Percentiles rank a stretch among this genome's conserved stretches.
phyloP scores from a whole-genome alignment of 2,797 vertebrate species.

The Galago senegalensis region DNA sequence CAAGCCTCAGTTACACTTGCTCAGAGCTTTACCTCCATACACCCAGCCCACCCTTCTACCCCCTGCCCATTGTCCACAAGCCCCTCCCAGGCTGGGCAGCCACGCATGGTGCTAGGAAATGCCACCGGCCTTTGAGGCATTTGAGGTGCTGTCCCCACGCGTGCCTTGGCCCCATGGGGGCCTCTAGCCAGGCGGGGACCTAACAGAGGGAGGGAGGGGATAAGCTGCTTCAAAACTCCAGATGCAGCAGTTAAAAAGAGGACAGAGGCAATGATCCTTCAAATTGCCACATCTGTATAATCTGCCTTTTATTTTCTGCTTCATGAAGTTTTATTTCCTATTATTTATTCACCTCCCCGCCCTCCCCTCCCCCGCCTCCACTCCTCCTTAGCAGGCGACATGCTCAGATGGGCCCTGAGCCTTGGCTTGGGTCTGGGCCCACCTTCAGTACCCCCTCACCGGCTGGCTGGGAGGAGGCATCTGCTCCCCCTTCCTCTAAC shows the following conservation, averaged over 20 bases:
- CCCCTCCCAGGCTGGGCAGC: not conserved
- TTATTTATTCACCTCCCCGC: slow-evolving; percentile 92
- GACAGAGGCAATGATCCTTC: slow-evolving; percentile 95
- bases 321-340: slow-evolving; percentile 97
- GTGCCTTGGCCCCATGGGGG: slow-evolving; percentile 75
- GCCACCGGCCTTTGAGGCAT: not conserved
- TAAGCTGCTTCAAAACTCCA: slow-evolving; percentile 83
- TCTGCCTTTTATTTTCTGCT: slow-evolving; percentile 98
- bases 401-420: slow-evolving; percentile 76
- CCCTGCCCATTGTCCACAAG: not conserved
- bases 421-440: slow-evolving; percentile 48
- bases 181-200: slow-evolving; percentile 90
- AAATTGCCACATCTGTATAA: slow-evolving; percentile 97
- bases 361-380: slow-evolving; percentile 76
- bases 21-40: not conserved
- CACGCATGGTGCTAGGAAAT: not conserved
- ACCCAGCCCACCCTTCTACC: not conserved
- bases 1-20: not conserved
- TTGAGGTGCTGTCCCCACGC: slow-evolving; percentile 52
- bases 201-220: slow-evolving; percentile 73
- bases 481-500: slow-evolving; percentile 46
- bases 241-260: slow-evolving; percentile 89
- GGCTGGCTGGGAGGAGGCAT: slow-evolving; percentile 47
- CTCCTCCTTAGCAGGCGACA: slow-evolving; percentile 77
- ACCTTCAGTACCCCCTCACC: not conserved